A percentile compares a stretch with the other conserved stretches of the same genome.
Evolutionary conservation across 2,888 invertebrate species (phyloP).

Genomic region (Octodonta nipae): DNA sequence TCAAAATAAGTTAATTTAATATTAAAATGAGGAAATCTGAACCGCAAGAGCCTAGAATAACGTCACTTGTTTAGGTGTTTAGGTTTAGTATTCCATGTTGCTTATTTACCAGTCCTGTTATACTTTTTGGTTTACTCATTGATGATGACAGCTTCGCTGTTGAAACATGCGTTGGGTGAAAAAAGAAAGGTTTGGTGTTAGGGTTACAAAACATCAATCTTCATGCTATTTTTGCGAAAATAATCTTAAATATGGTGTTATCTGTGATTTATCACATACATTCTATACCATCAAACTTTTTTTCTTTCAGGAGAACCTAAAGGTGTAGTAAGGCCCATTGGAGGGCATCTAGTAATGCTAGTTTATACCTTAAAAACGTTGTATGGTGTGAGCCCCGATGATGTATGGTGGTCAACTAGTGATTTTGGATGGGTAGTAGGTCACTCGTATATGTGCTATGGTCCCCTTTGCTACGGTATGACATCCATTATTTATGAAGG

Average conservation of each 20-base stretch:
- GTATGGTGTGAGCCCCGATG: constrained; percentile 64
- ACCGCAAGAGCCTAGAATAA: too few relatives aligned
- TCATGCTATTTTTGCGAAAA: too few relatives aligned
- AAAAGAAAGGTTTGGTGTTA: too few relatives aligned
- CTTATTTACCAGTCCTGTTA: too few relatives aligned
- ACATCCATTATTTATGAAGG: constrained; percentile 82
- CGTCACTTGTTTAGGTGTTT: too few relatives aligned
- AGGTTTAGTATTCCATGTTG: too few relatives aligned
- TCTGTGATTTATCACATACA: background rate
- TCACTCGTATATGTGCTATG: constrained; percentile 89
- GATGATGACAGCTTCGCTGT: too few relatives aligned
- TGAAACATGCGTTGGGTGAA: too few relatives aligned
- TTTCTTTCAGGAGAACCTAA: constrained; percentile 46
- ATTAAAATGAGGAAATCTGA: too few relatives aligned
- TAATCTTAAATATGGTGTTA: background rate
- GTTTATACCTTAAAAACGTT: constrained; percentile 74
- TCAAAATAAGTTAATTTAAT: too few relatives aligned
- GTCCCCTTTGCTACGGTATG: constrained; percentile 66
- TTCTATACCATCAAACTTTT: background rate
- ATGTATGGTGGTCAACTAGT: constrained; percentile 86
- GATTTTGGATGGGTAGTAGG: constrained; percentile 89
- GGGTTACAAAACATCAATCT: too few relatives aligned
- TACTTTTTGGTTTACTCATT: too few relatives aligned
- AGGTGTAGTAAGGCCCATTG: constrained; percentile 78
- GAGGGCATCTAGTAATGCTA: constrained; percentile 73